A percentile compares a stretch with the other conserved stretches of the same genome.
These are phyloP conservation scores for Bostrychus sinensis DNA, from an alignment of 2,113 vertebrate genomes.

Conservation along the genomic window DNA sequence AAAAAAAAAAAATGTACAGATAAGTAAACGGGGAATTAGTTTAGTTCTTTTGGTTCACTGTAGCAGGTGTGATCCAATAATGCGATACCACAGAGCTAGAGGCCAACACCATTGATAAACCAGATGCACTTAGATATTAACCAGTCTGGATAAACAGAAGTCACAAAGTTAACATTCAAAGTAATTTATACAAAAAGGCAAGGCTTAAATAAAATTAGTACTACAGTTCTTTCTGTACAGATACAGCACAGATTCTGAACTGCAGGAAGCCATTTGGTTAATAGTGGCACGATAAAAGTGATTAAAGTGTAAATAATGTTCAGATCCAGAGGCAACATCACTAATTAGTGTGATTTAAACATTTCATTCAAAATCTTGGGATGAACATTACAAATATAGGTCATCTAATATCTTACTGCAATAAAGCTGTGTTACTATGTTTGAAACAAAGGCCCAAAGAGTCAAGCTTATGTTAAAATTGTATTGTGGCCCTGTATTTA, in stretches of 20 bases:
- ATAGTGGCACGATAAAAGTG: not conserved
- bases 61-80: conserved; percentile 7
- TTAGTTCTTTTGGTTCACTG: conserved; percentile 31
- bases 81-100: conserved; percentile 2
- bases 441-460: too few species aligned
- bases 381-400: not conserved
- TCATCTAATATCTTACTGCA: too few species aligned
- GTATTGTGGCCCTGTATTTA: too few species aligned
- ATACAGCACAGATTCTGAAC: too few species aligned
- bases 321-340: not conserved
- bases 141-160: conserved; percentile 11
- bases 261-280: not conserved
- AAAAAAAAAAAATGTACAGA: too few species aligned
- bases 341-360: not conserved
- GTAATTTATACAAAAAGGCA: conserved; percentile 10
- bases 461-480: too few species aligned
- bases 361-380: not conserved
- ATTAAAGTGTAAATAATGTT: not conserved
- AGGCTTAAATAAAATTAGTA: not conserved
- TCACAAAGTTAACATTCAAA: not conserved
- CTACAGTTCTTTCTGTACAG: too few species aligned
- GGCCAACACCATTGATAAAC: not conserved
- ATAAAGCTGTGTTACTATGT: too few species aligned
- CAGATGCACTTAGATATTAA: not conserved
- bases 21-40: not conserved